phyloP scores from a whole-genome alignment of 2,888 invertebrate genomes.

The Scrobipalpa costella region DNA sequence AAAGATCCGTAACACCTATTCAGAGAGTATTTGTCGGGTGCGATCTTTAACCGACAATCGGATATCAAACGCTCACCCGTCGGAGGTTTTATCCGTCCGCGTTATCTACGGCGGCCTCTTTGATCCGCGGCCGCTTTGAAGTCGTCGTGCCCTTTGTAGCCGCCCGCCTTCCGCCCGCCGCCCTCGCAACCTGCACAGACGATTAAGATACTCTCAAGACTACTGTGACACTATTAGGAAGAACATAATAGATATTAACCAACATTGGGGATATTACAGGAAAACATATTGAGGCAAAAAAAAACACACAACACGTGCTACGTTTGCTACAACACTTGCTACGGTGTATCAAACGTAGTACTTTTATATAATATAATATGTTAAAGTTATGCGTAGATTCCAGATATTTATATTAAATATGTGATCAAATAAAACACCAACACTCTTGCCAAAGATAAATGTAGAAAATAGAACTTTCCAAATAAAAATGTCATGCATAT shows the following conservation, averaged over 20 bases:
- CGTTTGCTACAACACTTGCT: background rate
- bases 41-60: slow-evolving; percentile 67
- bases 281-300: background rate
- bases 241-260: slow-evolving; percentile 5
- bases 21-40: slow-evolving; percentile 48
- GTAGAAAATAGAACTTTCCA: background rate
- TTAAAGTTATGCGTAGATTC: too few relatives aligned
- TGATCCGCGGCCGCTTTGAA: slow-evolving; percentile 67
- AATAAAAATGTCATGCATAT: background rate
- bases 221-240: slow-evolving; percentile 21
- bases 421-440: too few relatives aligned
- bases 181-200: slow-evolving; percentile 58
- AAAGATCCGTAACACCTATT: slow-evolving; percentile 54
- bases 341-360: background rate
- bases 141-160: slow-evolving; percentile 62
- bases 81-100: slow-evolving; percentile 60
- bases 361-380: too few relatives aligned
- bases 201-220: slow-evolving; percentile 56
- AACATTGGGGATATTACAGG: background rate
- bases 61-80: slow-evolving; percentile 65
- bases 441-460: too few relatives aligned
- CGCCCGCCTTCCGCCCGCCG: slow-evolving; percentile 40
- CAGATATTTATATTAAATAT: too few relatives aligned
- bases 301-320: background rate
- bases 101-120: slow-evolving; percentile 62